These are phyloP conservation scores for Drosophila lacertosa DNA, from an alignment of 1,140 invertebrate genomes.

Conservation along the genomic window DNA sequence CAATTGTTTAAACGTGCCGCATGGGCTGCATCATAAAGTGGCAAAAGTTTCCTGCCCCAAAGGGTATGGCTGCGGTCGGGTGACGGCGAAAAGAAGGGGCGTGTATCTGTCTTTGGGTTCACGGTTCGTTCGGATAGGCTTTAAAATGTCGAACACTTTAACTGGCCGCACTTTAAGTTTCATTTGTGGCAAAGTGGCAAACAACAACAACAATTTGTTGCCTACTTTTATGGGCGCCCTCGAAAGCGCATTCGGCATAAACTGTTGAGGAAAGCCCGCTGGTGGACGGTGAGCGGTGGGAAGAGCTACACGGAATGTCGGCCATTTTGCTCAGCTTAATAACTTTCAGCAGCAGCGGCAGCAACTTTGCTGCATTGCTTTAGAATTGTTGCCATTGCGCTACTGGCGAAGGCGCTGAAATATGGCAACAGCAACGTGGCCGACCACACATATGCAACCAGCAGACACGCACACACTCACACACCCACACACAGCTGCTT, in stretches of 20 bases:
- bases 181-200: slow-evolving; percentile 31
- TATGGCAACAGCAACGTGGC: slow-evolving; percentile 17
- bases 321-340: slow-evolving; percentile 22
- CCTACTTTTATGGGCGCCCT: slow-evolving; percentile 59
- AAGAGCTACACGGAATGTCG: neutral
- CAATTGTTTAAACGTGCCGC: slow-evolving; percentile 75
- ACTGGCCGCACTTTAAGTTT: slow-evolving; percentile 33
- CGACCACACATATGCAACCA: slow-evolving; percentile 3
- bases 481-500: slow-evolving; percentile 34
- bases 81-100: no score
- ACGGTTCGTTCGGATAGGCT: slow-evolving; percentile 8
- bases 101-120: neutral
- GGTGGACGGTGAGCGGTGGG: neutral
- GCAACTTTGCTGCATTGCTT: slow-evolving; percentile 53
- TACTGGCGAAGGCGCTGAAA: slow-evolving; percentile 25
- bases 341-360: slow-evolving; percentile 17
- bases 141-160: slow-evolving; percentile 29
- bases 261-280: neutral
- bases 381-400: slow-evolving; percentile 51
- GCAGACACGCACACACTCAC: slow-evolving; percentile 5
- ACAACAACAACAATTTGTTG: slow-evolving; percentile 38
- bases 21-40: slow-evolving; percentile 55
- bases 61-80: slow-evolving; percentile 5
- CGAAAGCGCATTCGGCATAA: neutral
- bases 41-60: slow-evolving; percentile 42